Conservation (phyloP, 1,140 invertebrate genomes). For the Oreohelix idahoensis region DNA sequence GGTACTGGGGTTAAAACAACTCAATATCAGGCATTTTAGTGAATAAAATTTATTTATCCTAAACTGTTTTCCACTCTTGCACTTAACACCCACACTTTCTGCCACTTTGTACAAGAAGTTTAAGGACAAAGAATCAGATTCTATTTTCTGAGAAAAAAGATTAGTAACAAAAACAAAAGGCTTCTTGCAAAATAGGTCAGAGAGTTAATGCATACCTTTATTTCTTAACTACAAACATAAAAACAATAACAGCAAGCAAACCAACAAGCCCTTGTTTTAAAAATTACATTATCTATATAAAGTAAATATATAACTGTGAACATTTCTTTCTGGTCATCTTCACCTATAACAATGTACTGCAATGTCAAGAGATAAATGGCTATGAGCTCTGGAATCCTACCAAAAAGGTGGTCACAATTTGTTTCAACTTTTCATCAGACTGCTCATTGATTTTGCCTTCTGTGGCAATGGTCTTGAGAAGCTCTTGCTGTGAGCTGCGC, state of each 20-base stretch:
- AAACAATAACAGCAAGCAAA: no score
- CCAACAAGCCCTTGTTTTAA: background rate
- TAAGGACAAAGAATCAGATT: no score
- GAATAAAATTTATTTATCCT: no score
- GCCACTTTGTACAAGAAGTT: no score
- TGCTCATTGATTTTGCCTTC: constrained; percentile 94
- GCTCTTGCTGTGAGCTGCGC: constrained; percentile 84
- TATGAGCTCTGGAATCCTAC: constrained; percentile 51
- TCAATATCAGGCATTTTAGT: no score
- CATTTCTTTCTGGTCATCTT: background rate
- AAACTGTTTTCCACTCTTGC: no score
- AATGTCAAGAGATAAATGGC: background rate
- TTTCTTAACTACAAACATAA: background rate
- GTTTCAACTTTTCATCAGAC: constrained; percentile 94
- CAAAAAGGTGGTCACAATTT: constrained; percentile 93
- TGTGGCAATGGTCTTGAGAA: constrained; percentile 91
- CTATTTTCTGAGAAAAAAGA: no score
- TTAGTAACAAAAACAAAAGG: no score
- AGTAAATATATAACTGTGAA: background rate
- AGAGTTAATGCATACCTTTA: no score
- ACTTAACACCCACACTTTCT: no score
- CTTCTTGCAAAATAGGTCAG: no score
- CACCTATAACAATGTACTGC: background rate
- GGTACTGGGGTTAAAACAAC: no score
- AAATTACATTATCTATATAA: background rate